Evolutionary conservation across 2,888 invertebrate species (phyloP).

Genomic region (Xestoiulus laeticollis): DNA sequence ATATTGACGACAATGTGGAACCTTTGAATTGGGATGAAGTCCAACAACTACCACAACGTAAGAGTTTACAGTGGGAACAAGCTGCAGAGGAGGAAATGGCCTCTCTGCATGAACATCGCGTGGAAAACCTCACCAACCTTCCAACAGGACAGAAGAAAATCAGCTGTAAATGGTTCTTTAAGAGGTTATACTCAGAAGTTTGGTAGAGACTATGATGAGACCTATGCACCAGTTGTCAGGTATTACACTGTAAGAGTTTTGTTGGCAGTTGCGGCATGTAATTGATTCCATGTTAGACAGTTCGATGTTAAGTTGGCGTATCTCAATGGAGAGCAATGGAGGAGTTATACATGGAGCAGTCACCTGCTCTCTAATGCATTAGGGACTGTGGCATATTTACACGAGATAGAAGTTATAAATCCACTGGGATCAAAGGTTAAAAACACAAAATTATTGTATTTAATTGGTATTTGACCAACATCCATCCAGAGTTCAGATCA

Average conservation of each 20-base stretch:
- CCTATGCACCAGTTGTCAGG: neutral
- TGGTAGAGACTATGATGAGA: neutral
- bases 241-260: neutral
- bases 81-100: conserved; percentile 37
- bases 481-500: no score
- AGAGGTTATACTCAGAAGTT: neutral
- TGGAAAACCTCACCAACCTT: neutral
- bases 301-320: neutral
- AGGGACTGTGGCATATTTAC: no score
- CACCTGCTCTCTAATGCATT: no score
- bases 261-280: neutral
- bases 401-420: no score
- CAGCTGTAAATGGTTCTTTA: neutral
- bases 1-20: no score
- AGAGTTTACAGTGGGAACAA: neutral
- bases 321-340: neutral
- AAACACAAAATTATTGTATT: no score
- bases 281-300: neutral
- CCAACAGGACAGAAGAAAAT: neutral
- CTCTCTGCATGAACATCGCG: neutral
- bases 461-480: no score
- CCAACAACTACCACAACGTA: no score
- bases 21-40: no score
- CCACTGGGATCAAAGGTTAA: no score
- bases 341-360: neutral